Conservation (phyloP, 2,113 vertebrate genomes). For the Donacobius atricapilla region DNA sequence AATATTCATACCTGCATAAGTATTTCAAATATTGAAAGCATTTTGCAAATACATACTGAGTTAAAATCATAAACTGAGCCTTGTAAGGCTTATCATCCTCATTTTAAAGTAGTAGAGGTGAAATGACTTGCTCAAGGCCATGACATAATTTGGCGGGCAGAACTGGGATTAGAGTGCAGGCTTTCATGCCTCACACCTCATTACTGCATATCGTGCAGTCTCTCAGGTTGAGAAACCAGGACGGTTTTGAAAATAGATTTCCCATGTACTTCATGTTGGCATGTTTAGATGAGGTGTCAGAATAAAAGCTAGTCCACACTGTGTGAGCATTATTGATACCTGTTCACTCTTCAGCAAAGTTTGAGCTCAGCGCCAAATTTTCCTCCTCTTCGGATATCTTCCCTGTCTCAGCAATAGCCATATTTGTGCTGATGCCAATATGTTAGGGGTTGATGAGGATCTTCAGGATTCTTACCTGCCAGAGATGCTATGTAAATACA, state of each 20-base stretch:
- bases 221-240: not conserved
- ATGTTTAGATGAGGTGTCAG: not conserved
- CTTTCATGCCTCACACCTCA: conserved; percentile 39
- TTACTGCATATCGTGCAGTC: conserved; percentile 11
- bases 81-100: conserved; percentile 43
- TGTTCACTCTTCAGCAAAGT: not conserved
- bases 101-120: conserved; percentile 30
- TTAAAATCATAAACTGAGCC: conserved; percentile 17
- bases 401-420: not conserved
- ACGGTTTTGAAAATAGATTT: conserved; percentile 24
- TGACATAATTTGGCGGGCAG: conserved; percentile 45
- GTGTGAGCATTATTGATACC: not conserved
- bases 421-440: not conserved
- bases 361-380: not conserved
- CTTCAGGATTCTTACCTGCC: not conserved
- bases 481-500: not conserved
- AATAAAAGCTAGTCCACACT: not conserved
- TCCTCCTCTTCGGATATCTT: rapidly evolving
- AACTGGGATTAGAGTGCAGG: not conserved
- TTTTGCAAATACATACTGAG: not conserved
- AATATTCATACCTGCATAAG: not conserved
- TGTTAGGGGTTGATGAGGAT: not conserved
- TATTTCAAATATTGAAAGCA: conserved; percentile 8
- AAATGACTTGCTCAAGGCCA: conserved; percentile 51
- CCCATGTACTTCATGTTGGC: not conserved